phyloP scores from a whole-genome alignment of 30 jellyfish, hydroid and myxozoan genomes.

The Hydractinia echinata region DNA sequence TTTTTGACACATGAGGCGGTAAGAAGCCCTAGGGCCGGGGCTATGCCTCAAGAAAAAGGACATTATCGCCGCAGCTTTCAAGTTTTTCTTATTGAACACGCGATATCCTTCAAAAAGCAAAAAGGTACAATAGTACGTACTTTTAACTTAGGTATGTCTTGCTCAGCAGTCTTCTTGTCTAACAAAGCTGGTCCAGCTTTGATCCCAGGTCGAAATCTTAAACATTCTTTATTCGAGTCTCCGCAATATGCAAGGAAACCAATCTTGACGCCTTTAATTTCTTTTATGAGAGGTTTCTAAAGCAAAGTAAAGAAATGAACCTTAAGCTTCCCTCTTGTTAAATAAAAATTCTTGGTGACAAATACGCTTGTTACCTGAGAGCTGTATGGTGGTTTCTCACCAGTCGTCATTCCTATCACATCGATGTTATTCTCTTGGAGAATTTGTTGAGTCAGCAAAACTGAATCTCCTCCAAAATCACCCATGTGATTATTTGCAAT shows the following conservation, averaged over 20 bases:
- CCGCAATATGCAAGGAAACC: slow-evolving; percentile 79
- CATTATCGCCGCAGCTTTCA: no score
- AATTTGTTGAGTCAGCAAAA: slow-evolving; percentile 30
- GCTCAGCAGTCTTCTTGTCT: slow-evolving; percentile 18
- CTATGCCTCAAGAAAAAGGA: no score
- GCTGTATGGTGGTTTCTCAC: slow-evolving; percentile 21
- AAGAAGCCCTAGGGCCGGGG: no score
- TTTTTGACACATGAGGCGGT: no score
- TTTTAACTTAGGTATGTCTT: slow-evolving; percentile 1
- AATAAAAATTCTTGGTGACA: no score
- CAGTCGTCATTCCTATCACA: slow-evolving; percentile 45
- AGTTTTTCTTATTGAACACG: no score
- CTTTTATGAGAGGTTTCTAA: slow-evolving; percentile 52
- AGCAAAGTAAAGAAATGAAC: neutral
- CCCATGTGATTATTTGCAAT: slow-evolving; percentile 65
- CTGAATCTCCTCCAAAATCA: slow-evolving; percentile 61
- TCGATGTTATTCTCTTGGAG: slow-evolving; percentile 41
- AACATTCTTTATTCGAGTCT: slow-evolving; percentile 46
- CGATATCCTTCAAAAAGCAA: no score
- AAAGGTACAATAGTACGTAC: neutral
- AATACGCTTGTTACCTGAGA: slow-evolving; percentile 1
- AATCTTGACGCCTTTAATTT: slow-evolving; percentile 57
- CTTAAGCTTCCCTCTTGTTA: no score
- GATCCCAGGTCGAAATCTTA: slow-evolving; percentile 17
- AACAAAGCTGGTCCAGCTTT: slow-evolving; percentile 30